Evolutionary conservation across 2,113 vertebrate species (phyloP).

Genomic region (Pavo muticus): DNA sequence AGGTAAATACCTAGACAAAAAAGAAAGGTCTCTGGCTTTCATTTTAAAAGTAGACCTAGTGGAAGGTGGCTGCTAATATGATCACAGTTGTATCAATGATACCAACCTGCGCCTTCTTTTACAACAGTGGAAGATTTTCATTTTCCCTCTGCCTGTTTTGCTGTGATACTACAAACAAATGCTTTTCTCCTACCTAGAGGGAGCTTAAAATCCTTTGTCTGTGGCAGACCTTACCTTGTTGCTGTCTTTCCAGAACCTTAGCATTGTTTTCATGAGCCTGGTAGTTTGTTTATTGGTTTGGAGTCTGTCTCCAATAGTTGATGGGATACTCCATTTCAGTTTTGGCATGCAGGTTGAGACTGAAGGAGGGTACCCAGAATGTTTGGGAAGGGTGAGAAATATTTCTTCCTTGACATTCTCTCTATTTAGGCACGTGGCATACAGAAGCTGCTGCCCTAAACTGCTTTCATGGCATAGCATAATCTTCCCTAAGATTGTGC

Average conservation of each 20-base stretch:
- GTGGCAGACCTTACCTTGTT: background rate
- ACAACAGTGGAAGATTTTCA: background rate
- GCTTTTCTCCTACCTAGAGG: background rate
- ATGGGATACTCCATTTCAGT: background rate
- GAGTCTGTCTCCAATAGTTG: background rate
- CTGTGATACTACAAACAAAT: accelerated
- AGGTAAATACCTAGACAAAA: background rate
- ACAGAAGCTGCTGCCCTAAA: background rate
- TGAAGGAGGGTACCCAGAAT: background rate
- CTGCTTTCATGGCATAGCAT: background rate
- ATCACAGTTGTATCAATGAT: background rate
- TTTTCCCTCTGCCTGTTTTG: background rate
- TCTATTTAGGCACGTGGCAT: background rate
- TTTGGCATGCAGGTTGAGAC: background rate
- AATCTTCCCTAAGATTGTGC: background rate
- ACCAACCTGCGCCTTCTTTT: background rate
- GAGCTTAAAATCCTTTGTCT: background rate
- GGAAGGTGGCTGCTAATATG: background rate
- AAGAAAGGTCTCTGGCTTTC: background rate
- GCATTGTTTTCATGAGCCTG: background rate
- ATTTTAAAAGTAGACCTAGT: background rate
- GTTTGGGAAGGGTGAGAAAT: background rate
- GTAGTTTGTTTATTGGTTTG: background rate
- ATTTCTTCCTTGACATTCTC: background rate
- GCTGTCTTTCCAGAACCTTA: background rate